A percentile compares a stretch with the other conserved stretches of the same genome.
phyloP scores from a whole-genome alignment of 2,888 invertebrate genomes.

The Cataglyphis cursor region DNA sequence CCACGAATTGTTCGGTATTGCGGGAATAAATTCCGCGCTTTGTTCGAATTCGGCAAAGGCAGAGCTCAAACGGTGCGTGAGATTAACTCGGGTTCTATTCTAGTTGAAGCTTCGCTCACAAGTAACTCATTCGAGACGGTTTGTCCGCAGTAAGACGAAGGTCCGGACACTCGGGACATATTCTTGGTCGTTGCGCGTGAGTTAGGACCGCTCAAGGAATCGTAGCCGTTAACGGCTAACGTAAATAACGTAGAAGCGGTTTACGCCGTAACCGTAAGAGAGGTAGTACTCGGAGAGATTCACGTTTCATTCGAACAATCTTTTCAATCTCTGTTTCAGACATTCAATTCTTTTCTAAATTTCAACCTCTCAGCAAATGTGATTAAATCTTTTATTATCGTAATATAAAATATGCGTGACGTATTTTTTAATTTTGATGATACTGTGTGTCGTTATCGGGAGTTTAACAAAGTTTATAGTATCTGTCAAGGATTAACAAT shows the following conservation, averaged over 20 bases:
- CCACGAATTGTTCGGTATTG: constrained; percentile 69
- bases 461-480: constrained; percentile 19
- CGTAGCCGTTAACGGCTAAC: constrained; percentile 72
- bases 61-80: constrained; percentile 28
- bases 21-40: constrained; percentile 51
- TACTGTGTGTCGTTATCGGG: neutral
- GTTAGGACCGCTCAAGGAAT: constrained; percentile 76
- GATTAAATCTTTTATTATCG: neutral
- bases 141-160: constrained; percentile 81
- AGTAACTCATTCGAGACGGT: constrained; percentile 78
- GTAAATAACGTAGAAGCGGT: constrained; percentile 81
- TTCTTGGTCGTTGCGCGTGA: constrained; percentile 81
- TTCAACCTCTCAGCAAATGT: neutral
- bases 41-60: constrained; percentile 45
- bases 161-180: constrained; percentile 83
- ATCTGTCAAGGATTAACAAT: neutral
- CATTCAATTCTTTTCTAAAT: neutral
- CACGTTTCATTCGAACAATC: neutral
- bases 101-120: constrained; percentile 22
- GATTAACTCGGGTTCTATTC: constrained; percentile 40
- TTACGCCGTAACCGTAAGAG: constrained; percentile 31
- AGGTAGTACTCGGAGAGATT: neutral
- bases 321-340: neutral
- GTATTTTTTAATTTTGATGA: neutral
- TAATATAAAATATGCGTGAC: neutral